A percentile compares a stretch with the other conserved stretches of the same genome.
These are phyloP conservation scores for Temnothorax rugatulus DNA, from an alignment of 2,888 invertebrate species.

Conservation along the genomic window DNA sequence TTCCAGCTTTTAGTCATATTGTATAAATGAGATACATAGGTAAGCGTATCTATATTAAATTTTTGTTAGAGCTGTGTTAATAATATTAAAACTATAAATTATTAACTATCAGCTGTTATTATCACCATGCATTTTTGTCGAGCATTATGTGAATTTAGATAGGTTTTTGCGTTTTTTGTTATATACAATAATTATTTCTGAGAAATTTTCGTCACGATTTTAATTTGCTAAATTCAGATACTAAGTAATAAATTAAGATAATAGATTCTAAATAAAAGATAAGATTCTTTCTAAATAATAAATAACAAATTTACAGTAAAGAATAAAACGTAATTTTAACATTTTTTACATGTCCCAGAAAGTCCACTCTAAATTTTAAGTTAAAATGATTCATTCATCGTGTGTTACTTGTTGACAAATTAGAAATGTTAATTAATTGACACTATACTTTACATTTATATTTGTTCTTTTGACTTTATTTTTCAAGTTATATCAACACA, in stretches of 20 bases:
- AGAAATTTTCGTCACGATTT: background rate
- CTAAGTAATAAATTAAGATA: background rate
- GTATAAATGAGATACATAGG: background rate
- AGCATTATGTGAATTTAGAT: background rate
- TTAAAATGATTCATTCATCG: too few relatives aligned
- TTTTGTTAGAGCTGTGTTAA: conserved; percentile 4
- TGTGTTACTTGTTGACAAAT: too few relatives aligned
- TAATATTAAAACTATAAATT: background rate
- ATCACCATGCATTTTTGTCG: background rate
- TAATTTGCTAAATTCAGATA: background rate
- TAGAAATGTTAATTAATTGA: too few relatives aligned
- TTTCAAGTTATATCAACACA: too few relatives aligned
- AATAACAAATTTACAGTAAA: too few relatives aligned
- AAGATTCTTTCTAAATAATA: too few relatives aligned
- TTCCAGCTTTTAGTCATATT: background rate
- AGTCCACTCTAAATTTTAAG: too few relatives aligned
- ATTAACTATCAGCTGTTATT: background rate
- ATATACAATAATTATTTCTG: background rate
- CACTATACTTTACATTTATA: too few relatives aligned
- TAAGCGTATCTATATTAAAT: background rate
- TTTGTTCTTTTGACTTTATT: too few relatives aligned
- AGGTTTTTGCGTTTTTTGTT: background rate
- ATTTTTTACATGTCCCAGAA: too few relatives aligned
- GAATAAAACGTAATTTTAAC: too few relatives aligned
- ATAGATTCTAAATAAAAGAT: too few relatives aligned